Conservation (phyloP, 2,888 invertebrate genomes). For the Drosophila pseudotakahashii region DNA sequence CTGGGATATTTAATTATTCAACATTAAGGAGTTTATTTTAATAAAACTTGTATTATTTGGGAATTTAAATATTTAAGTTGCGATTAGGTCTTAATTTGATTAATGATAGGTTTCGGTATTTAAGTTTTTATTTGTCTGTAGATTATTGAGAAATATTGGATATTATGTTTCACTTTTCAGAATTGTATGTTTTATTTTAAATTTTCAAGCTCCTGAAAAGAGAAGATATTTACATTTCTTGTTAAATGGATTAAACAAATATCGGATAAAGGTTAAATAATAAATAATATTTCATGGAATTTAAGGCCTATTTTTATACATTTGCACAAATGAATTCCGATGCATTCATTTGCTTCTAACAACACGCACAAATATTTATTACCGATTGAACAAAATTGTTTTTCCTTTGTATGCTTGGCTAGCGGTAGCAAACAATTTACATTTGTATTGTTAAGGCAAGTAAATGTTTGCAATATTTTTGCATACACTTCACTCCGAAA, state of each 20-base stretch:
- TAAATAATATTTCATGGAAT: neutral
- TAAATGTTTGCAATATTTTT: slow-evolving; percentile 40
- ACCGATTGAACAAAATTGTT: slow-evolving; percentile 12
- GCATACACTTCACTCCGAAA: slow-evolving; percentile 24
- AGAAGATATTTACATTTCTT: slow-evolving; percentile 11
- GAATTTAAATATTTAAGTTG: slow-evolving; percentile 1
- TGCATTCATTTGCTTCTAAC: neutral
- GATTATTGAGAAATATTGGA: slow-evolving; percentile 2
- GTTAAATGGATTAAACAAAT: neutral
- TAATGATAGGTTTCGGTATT: slow-evolving; percentile 2
- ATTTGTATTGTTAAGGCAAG: slow-evolving; percentile 34
- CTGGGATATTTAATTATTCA: neutral
- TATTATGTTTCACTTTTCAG: slow-evolving; percentile 16
- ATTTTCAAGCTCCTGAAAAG: slow-evolving; percentile 47
- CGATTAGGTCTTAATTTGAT: neutral
- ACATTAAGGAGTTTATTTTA: neutral
- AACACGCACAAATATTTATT: slow-evolving; percentile 19
- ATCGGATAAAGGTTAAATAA: neutral
- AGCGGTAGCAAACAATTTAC: slow-evolving; percentile 51
- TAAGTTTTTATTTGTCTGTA: slow-evolving; percentile 4
- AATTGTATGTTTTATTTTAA: neutral
- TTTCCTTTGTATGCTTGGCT: slow-evolving; percentile 17
- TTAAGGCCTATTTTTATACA: neutral
- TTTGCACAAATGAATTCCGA: slow-evolving; percentile 19
- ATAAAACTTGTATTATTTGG: neutral